phyloP scores from a whole-genome alignment of 2,888 invertebrate genomes.

The Tenthredo distinguenda region DNA sequence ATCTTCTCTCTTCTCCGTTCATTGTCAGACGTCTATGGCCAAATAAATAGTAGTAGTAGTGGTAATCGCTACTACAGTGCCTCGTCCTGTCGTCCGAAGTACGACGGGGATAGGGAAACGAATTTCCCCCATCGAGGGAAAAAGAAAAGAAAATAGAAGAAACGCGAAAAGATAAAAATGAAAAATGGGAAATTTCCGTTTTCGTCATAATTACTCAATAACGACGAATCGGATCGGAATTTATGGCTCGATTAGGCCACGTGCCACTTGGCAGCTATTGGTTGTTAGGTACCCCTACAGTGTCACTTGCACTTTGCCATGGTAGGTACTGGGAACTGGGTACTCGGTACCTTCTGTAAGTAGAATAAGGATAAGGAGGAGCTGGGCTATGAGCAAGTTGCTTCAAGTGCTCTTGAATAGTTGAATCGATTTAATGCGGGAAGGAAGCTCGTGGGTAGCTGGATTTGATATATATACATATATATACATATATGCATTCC shows the following conservation, averaged over 20 bases:
- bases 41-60: too few relatives aligned
- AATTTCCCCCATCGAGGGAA: too few relatives aligned
- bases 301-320: slow-evolving; percentile 15
- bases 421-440: slow-evolving; percentile 17
- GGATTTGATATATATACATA: too few relatives aligned
- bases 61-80: too few relatives aligned
- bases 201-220: background rate
- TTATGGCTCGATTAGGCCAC: slow-evolving; percentile 15
- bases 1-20: background rate
- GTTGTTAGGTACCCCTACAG: background rate
- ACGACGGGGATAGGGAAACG: too few relatives aligned
- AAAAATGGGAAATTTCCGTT: background rate
- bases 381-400: too few relatives aligned
- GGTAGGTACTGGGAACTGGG: too few relatives aligned
- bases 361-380: too few relatives aligned
- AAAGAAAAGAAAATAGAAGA: background rate
- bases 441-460: background rate
- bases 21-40: background rate
- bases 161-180: background rate
- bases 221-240: background rate
- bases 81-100: too few relatives aligned
- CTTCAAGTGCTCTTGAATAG: background rate
- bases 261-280: slow-evolving; percentile 14
- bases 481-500: too few relatives aligned
- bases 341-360: too few relatives aligned